These are phyloP conservation scores for Chaetorhynchus papuensis DNA, from an alignment of 2,113 vertebrate species.

Conservation along the genomic window DNA sequence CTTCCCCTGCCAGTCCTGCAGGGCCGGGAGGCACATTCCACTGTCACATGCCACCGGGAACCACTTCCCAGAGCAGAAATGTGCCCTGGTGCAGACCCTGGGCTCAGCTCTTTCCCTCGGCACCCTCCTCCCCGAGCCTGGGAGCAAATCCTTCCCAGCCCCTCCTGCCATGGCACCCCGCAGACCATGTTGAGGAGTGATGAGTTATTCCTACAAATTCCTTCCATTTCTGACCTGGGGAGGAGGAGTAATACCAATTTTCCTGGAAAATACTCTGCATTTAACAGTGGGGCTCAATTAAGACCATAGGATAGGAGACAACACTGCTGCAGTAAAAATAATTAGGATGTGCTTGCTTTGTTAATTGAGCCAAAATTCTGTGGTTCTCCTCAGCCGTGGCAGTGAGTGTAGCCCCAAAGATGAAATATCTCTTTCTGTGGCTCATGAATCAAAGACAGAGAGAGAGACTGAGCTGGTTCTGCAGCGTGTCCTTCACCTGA, in stretches of 20 bases:
- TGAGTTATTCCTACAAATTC: neutral
- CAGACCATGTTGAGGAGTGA: rapidly evolving
- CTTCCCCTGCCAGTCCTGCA: neutral
- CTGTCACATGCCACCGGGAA: neutral
- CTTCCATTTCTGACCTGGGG: neutral
- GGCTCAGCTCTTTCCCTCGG: neutral
- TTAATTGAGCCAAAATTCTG: neutral
- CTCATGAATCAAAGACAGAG: neutral
- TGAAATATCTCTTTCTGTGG: neutral
- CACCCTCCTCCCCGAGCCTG: neutral
- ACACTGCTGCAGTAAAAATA: neutral
- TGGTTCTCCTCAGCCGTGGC: neutral
- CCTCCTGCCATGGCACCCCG: rapidly evolving
- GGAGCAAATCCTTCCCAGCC: neutral
- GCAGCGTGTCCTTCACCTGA: conserved; percentile 9
- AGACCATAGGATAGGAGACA: neutral
- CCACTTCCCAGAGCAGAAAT: neutral
- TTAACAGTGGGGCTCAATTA: neutral
- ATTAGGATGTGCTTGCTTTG: neutral
- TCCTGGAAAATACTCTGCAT: neutral
- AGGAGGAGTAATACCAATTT: neutral
- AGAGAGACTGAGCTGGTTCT: neutral
- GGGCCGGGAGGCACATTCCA: neutral
- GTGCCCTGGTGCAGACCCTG: neutral
- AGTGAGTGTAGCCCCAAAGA: neutral